Evolutionary conservation across 2,113 vertebrate genomes (phyloP), one percentile per base, ranked within the genome.

Genomic region (Lamprotornis superbus): DNA sequence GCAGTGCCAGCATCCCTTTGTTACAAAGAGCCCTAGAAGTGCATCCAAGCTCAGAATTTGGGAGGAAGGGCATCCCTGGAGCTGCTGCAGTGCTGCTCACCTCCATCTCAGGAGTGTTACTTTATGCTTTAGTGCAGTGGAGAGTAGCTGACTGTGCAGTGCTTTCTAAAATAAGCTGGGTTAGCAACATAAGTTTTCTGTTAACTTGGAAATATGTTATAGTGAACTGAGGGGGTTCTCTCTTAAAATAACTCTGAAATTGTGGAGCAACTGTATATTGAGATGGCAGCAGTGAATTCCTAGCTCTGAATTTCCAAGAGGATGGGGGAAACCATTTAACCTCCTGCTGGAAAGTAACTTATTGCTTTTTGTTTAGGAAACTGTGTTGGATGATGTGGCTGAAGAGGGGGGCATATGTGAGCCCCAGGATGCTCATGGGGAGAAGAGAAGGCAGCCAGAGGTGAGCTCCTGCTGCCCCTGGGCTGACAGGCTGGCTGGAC

Each of bases 301-400:
- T 27, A 3, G 47, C 15, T 25, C 39, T 18, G 52, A 83, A 33
- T 80, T 95, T 57, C 61, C 27, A 49, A 53, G 20, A 57, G n/a
- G 39, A 25, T 50, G 59, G 11, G 7, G 8, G 9, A 8, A 4
- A 19, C 12, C 15, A 37, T 68, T 74, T 75, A 47, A 7, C 5
- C 20, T 79, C 25, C 44, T 40, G 27, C 53, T 44, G 33, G 59
- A 70, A 76, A 80, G 31, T 77, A 59, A 67, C 37, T 74, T 19
- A 21, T 23, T 77, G n/a, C 42, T 94, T 92, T 91, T 67, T 79
- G 59, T 87, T 74, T 81, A 98, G 98, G 97, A 98, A 85, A 97
- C 97, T 2, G 96, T 98, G 30, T 78, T 98, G 78, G 96, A 77
- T 37, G 27, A 87, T 52, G 87, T 83, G 47, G 59, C 73, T 53